Evolutionary conservation across 64 coral and sea anemone species (phyloP).

Genomic region (Stichodactyla mertensii): DNA sequence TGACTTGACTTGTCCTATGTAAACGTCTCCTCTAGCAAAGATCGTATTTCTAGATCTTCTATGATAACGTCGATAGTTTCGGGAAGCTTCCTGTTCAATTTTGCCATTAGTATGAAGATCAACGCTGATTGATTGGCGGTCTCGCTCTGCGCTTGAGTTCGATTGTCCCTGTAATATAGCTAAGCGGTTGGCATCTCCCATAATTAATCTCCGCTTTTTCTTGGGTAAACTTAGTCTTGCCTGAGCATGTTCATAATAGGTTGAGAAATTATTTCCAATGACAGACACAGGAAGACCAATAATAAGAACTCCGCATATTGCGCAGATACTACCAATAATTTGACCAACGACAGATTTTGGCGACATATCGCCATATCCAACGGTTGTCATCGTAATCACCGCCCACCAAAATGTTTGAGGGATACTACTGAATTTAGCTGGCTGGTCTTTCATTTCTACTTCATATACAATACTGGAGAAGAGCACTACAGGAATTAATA

Average conservation of each 20-base stretch:
- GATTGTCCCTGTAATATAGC: slow-evolving; percentile 50
- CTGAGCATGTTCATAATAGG: slow-evolving; percentile 84
- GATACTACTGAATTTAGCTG: slow-evolving; percentile 54
- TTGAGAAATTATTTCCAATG: slow-evolving; percentile 91
- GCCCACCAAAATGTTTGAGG: slow-evolving; percentile 92
- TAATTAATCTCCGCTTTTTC: slow-evolving; percentile 75
- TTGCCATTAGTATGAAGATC: neutral
- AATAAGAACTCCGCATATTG: slow-evolving; percentile 83
- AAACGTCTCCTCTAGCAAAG: slow-evolving; percentile 73
- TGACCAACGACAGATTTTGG: slow-evolving; percentile 43
- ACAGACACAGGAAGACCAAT: slow-evolving; percentile 81
- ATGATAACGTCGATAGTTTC: slow-evolving; percentile 53
- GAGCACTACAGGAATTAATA: slow-evolving; percentile 73
- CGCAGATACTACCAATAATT: slow-evolving; percentile 73
- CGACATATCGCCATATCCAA: slow-evolving; percentile 70
- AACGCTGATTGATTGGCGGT: neutral
- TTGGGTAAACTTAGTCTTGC: slow-evolving; percentile 77
- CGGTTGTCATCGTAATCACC: slow-evolving; percentile 88
- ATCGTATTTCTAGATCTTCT: slow-evolving; percentile 73
- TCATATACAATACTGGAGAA: slow-evolving; percentile 82
- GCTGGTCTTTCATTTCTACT: slow-evolving; percentile 33
- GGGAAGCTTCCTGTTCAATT: neutral
- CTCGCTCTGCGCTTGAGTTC: slow-evolving; percentile 20
- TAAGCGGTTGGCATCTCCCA: slow-evolving; percentile 53
- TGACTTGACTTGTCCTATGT: slow-evolving; percentile 48